phyloP scores from a whole-genome alignment of 1,140 invertebrate species.

The Grapholita molesta region DNA sequence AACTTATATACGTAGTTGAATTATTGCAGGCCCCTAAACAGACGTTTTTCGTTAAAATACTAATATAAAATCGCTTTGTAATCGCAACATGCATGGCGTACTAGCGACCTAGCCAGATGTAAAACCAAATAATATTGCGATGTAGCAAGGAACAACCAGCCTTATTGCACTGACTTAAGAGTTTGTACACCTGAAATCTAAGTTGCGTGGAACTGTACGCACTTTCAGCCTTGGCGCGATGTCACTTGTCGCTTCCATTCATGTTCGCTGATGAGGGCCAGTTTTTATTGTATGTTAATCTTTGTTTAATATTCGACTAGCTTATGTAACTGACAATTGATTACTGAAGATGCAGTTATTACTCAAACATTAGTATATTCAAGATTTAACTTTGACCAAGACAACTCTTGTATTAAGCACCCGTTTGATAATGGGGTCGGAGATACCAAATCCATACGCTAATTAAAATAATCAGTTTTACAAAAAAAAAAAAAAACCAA shows the following conservation, averaged over 20 bases:
- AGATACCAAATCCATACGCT: too few species aligned
- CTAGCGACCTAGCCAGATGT: background rate
- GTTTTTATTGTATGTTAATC: background rate
- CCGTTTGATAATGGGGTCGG: background rate
- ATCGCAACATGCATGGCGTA: background rate
- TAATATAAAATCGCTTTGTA: background rate
- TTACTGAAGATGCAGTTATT: too few species aligned
- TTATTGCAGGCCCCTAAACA: too few species aligned
- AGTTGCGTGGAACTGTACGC: background rate
- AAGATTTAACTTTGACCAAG: too few species aligned
- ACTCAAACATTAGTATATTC: too few species aligned
- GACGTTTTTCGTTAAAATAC: too few species aligned
- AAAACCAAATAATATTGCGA: background rate
- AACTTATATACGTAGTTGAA: too few species aligned
- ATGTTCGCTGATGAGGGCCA: background rate
- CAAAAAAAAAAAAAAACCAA: too few species aligned
- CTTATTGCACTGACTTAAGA: background rate
- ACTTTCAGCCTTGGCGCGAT: background rate
- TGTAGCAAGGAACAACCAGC: background rate
- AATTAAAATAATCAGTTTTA: too few species aligned
- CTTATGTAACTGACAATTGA: background rate
- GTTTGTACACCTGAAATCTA: background rate
- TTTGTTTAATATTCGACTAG: background rate
- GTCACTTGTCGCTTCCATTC: conserved; percentile 12
- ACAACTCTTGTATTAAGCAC: background rate